Base-by-base conservation (phyloP, 2,888 invertebrate species). In the Chironomus tentans region DNA sequence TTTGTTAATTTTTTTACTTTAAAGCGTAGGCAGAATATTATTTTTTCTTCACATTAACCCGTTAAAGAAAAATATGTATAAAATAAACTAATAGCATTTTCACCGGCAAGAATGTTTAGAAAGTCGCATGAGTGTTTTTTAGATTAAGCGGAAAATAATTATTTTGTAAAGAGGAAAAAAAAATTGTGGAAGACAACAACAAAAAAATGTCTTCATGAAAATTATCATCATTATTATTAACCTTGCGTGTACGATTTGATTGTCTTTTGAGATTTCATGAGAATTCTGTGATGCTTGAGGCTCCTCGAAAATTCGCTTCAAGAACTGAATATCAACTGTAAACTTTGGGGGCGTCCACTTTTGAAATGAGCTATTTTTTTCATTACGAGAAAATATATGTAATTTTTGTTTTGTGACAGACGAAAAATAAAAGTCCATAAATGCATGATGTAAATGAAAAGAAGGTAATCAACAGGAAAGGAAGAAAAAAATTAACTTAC, bases 321-420 rank as follows among this genome's bases (percentile, higher is more conserved):
- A 86, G 85, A 90, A 91, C 82, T 90, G 90, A 83, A 92, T 91
- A 86, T 91, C 91, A 81, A 90, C 90, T 80, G 89, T 88, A 87
- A 91, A 90, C 85, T 92, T 88, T 80, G 92, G 92, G 82, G 92
- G 92, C 81, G 91, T 90, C 93, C 93, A 93, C 85, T 92, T 91
- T 86, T 91, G 91, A 87, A 91, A 89, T 83, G 88, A 88, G 85
- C 92, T 91, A 50, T 50, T 50, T 50, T n/a, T 50, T 15, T 50
- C 50, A 15, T 50, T 13, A 15, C 13, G 10, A 5, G 15, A n/a
- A n/a, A n/a, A 50, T n/a, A 50, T 50, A n/a, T 15, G 15, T 5
- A 3, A 3, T n/a, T 50, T 50, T 50, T 6, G 6, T 28, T 28
- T 2, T 28, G 28, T 5, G 28, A 28, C 28, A 28, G n/a, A 48